phyloP scores from a whole-genome alignment of 2,888 invertebrate species.

The Lampropteryx suffumata region DNA sequence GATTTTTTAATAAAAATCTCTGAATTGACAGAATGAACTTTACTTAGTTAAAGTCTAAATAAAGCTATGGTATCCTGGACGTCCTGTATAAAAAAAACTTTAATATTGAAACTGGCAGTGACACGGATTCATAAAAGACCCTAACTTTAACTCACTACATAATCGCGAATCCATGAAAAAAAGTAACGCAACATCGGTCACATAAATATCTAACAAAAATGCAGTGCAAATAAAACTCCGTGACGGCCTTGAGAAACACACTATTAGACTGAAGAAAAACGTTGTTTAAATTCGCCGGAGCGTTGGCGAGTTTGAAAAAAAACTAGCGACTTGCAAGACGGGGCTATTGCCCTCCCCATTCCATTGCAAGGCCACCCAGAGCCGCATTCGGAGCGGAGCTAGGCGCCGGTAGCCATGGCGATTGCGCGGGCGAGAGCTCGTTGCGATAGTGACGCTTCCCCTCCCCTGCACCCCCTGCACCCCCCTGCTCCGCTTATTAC shows the following conservation, averaged over 20 bases:
- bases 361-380: slow-evolving; percentile 83
- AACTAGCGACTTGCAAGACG: slow-evolving; percentile 68
- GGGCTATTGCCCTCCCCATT: slow-evolving; percentile 82
- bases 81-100: no score
- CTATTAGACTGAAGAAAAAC: slow-evolving; percentile 59
- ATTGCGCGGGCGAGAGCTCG: slow-evolving; percentile 65
- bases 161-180: slow-evolving; percentile 27
- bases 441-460: slow-evolving; percentile 73
- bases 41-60: no score
- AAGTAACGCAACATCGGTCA: slow-evolving; percentile 35
- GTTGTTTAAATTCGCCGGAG: slow-evolving; percentile 48
- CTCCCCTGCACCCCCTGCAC: slow-evolving; percentile 37
- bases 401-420: slow-evolving; percentile 65
- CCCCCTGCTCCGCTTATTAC: slow-evolving; percentile 57
- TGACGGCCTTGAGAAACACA: slow-evolving; percentile 64
- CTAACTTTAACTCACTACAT: slow-evolving; percentile 14
- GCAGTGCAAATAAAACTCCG: slow-evolving; percentile 59
- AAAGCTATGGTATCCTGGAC: neutral
- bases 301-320: slow-evolving; percentile 67
- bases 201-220: slow-evolving; percentile 50
- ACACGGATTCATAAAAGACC: neutral
- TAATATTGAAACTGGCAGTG: neutral
- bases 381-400: slow-evolving; percentile 69
- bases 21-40: no score
- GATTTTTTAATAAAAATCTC: no score